phyloP scores from a whole-genome alignment of 2,888 invertebrate genomes.

The Hydrotaea cyrtoneurina region DNA sequence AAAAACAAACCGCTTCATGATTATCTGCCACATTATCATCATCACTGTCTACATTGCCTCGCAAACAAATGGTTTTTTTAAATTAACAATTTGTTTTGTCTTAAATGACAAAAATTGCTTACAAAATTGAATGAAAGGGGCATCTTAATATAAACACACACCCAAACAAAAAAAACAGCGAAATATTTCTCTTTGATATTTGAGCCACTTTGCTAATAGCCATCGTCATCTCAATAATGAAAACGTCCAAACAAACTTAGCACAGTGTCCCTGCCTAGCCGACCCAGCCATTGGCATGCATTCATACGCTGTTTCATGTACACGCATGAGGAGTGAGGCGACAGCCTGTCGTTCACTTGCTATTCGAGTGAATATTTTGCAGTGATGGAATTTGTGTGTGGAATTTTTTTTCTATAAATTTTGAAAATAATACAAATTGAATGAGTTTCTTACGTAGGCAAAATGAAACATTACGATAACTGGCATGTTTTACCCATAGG shows the following conservation, averaged over 20 bases:
- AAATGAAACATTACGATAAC: too few species aligned
- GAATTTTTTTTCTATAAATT: background rate
- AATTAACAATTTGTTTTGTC: constrained; percentile 58
- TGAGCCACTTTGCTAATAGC: constrained; percentile 77
- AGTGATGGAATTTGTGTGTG: background rate
- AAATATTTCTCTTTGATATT: constrained; percentile 74
- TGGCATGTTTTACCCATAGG: too few species aligned
- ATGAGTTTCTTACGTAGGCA: too few species aligned
- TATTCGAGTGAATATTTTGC: background rate
- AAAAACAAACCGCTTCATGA: too few species aligned
- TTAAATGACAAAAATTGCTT: constrained; percentile 46
- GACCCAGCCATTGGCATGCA: too few species aligned
- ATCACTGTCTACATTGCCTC: constrained; percentile 15
- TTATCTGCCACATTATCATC: background rate
- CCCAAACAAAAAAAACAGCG: background rate
- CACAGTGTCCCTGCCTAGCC: too few species aligned
- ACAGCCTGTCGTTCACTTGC: background rate
- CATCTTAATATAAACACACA: background rate
- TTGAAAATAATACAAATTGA: too few species aligned
- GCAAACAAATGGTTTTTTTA: constrained; percentile 18
- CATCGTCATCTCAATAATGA: constrained; percentile 44
- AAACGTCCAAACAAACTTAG: constrained; percentile 17
- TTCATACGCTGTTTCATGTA: background rate
- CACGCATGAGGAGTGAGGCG: background rate
- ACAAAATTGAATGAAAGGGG: constrained; percentile 20